These are phyloP conservation scores for Temnothorax longispinosus DNA, from an alignment of 1,140 invertebrate species.

Conservation along the genomic window DNA sequence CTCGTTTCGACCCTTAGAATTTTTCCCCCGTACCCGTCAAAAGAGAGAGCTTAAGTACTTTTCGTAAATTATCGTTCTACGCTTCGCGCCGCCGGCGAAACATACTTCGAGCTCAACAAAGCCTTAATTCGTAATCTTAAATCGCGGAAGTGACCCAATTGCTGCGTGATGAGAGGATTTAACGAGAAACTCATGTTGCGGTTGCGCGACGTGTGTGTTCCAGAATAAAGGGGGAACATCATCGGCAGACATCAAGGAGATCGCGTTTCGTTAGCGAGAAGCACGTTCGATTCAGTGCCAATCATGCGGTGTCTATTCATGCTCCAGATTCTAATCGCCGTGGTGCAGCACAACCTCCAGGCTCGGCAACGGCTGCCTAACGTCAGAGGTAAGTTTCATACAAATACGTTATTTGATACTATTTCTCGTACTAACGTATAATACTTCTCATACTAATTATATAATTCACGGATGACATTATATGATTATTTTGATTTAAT, in stretches of 20 bases:
- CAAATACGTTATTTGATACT: neutral
- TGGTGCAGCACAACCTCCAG: conserved; percentile 60
- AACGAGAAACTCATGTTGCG: conserved; percentile 29
- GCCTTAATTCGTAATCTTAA: conserved; percentile 34
- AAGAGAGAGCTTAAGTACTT: conserved; percentile 29
- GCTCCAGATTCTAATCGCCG: conserved; percentile 66
- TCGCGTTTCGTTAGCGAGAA: conserved; percentile 41
- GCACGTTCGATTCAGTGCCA: conserved; percentile 41
- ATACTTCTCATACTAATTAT: neutral
- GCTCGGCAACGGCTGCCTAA: conserved; percentile 44
- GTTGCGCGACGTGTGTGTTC: conserved; percentile 40
- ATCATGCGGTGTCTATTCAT: conserved; percentile 71
- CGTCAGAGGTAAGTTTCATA: conserved; percentile 70
- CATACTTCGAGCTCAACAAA: neutral
- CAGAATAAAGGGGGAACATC: conserved; percentile 37
- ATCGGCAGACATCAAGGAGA: conserved; percentile 29
- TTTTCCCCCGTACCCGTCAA: neutral
- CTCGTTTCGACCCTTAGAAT: neutral
- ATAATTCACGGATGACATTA: neutral
- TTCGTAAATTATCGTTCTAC: conserved; percentile 19
- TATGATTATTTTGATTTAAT: neutral
- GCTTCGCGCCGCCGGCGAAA: neutral
- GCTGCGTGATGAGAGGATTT: conserved; percentile 19
- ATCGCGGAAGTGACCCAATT: conserved; percentile 25
- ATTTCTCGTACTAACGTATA: neutral